A percentile compares a stretch with the other conserved stretches of the same genome.
phyloP scores from a whole-genome alignment of 2,888 invertebrate genomes.

The Boloria euphrosyne region DNA sequence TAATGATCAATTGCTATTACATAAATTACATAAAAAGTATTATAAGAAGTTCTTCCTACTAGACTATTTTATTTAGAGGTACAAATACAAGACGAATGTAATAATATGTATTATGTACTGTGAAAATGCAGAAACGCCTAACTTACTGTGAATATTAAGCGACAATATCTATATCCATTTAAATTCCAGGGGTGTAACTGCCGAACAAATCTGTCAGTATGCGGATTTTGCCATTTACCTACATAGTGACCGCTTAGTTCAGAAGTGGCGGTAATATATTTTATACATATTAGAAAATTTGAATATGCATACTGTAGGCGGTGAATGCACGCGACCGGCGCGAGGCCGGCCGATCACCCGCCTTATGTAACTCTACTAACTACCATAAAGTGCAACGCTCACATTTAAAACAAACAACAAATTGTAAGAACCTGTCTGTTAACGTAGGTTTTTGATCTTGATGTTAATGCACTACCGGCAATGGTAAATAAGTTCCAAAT shows the following conservation, averaged over 20 bases:
- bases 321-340: conserved; percentile 63
- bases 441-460: conserved; percentile 59
- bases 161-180: conserved; percentile 10
- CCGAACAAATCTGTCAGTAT: conserved; percentile 32
- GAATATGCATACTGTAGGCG: conserved; percentile 55
- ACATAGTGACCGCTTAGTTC: conserved; percentile 30
- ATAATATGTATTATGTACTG: neutral
- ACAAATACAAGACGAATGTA: neutral
- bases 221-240: conserved; percentile 38
- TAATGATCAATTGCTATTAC: conserved; percentile 11
- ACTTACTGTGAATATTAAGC: neutral
- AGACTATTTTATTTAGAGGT: conserved; percentile 1
- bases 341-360: conserved; percentile 79
- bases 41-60: conserved; percentile 1
- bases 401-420: conserved; percentile 58
- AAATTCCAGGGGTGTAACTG: conserved; percentile 18
- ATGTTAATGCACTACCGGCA: conserved; percentile 49
- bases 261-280: conserved; percentile 45
- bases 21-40: neutral
- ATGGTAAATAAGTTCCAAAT: conserved; percentile 34
- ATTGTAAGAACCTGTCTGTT: conserved; percentile 49
- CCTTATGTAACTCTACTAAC: conserved; percentile 61
- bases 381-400: conserved; percentile 54
- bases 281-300: conserved; percentile 56
- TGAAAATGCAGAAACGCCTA: neutral